These are phyloP conservation scores for Aporrectodea caliginosa DNA, from an alignment of 1,140 invertebrate genomes.

Conservation along the genomic window DNA sequence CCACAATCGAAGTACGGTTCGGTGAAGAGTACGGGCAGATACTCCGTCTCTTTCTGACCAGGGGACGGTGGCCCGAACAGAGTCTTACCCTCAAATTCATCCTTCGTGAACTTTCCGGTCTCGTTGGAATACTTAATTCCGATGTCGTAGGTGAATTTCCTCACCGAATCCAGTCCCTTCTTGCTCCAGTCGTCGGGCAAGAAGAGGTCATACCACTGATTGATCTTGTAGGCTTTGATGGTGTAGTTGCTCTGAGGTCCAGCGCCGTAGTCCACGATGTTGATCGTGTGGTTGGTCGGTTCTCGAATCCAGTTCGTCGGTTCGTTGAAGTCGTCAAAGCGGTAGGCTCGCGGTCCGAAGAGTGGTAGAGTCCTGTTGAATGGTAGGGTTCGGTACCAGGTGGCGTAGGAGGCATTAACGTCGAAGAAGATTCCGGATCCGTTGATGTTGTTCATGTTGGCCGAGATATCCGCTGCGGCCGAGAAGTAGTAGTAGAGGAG, in stretches of 20 bases:
- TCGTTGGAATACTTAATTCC: slow-evolving; percentile 86
- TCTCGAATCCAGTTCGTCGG: slow-evolving; percentile 55
- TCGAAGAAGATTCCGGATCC: slow-evolving; percentile 90
- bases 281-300: slow-evolving; percentile 53
- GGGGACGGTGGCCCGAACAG: slow-evolving; percentile 57
- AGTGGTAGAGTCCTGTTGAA: slow-evolving; percentile 94
- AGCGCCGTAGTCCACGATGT: slow-evolving; percentile 52
- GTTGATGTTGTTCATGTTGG: slow-evolving; percentile 82
- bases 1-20: slow-evolving; percentile 95
- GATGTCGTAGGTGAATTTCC: slow-evolving; percentile 74
- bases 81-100: slow-evolving; percentile 40
- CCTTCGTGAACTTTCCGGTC: slow-evolving; percentile 62
- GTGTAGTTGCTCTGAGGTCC: slow-evolving; percentile 79
- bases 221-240: slow-evolving; percentile 80
- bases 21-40: slow-evolving; percentile 87
- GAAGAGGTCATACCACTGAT: slow-evolving; percentile 82
- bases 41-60: slow-evolving; percentile 44
- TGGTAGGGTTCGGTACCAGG: slow-evolving; percentile 83
- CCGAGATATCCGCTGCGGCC: slow-evolving; percentile 87
- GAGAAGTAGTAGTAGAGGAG: slow-evolving; percentile 98
- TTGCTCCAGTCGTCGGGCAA: slow-evolving; percentile 70
- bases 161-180: slow-evolving; percentile 73
- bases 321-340: slow-evolving; percentile 55
- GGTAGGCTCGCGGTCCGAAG: slow-evolving; percentile 85
- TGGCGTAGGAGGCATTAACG: slow-evolving; percentile 87